Base-by-base conservation (phyloP, 2,113 vertebrate species). In the Passerina amoena region DNA sequence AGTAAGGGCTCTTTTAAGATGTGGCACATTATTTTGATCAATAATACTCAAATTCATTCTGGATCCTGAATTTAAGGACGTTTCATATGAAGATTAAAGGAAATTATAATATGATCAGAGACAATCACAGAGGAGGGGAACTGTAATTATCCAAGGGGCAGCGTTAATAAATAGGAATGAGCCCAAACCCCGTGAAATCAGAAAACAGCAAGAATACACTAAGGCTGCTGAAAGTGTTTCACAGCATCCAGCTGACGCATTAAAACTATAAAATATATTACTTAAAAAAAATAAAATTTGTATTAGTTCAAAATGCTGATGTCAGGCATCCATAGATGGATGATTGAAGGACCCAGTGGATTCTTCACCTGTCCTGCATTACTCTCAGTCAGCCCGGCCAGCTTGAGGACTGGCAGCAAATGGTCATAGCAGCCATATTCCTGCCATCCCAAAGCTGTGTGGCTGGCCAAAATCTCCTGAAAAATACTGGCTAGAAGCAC, bases 1-100 rank as follows among this genome's bases (percentile, higher is more conserved):
- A 57, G 76, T 78, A 88, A 93, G 83, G 80, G 37, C 51, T 90
- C 85, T 93, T 95, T 93, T 90, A 92, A 94, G 92, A 96, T 53
- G 60, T 63, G 72, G 79, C 85, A 88, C 51, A 37, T 86, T 86
- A 88, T 95, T 97, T 95, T 96, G 94, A 90, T 94, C 95, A 96
- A 72, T 92, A 94, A 83, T 81, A 83, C 92, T 92, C 82, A 93
- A 75, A 95, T 84, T 92, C 76, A 84, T 81, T 88, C 88, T 93
- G 86, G 82, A 86, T 88, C 60, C 45, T 53, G 82, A 94, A 86
- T 92, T 44, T 86, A 82, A 91, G 69, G 48, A 94, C 92, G 59
- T 81, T 94, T 89, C 54, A 53, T 71, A 68, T 35, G 65, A 82
- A 92, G 86, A 95, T 95, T 92, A 95, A 96, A 97, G 48, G 82